Conservation (phyloP, 1,140 invertebrate species). For the Ridgeia piscesae region DNA sequence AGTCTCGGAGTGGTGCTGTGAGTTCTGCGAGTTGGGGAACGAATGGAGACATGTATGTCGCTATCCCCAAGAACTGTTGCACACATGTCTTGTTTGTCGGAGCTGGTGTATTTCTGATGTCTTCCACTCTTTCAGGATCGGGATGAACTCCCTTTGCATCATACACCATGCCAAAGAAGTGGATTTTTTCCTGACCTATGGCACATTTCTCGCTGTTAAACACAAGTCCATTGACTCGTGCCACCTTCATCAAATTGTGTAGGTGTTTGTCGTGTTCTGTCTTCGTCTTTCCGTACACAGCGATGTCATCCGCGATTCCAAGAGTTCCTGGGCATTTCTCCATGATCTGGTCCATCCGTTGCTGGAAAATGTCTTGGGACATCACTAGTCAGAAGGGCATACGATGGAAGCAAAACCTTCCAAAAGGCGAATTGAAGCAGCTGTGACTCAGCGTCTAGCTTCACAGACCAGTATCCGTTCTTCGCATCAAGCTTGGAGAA, state of each 20-base stretch:
- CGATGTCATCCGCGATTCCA: conserved; percentile 49
- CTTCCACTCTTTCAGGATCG: conserved; percentile 53
- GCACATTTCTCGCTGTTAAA: conserved; percentile 51
- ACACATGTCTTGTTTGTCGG: conserved; percentile 33
- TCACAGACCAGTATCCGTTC: conserved; percentile 36
- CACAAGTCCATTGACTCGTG: conserved; percentile 45
- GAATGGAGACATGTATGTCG: conserved; percentile 35
- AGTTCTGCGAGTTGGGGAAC: conserved; percentile 24
- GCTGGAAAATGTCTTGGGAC: conserved; percentile 48
- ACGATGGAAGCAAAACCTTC: conserved; percentile 30
- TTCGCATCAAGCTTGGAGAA: no score
- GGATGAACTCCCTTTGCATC: conserved; percentile 48
- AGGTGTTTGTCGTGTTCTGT: conserved; percentile 16
- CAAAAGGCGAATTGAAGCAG: conserved; percentile 34
- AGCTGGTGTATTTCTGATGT: conserved; percentile 37
- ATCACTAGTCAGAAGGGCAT: conserved; percentile 34
- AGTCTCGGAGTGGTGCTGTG: conserved; percentile 12
- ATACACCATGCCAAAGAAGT: conserved; percentile 42
- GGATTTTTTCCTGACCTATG: background rate
- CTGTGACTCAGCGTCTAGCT: conserved; percentile 36
- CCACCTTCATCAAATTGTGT: conserved; percentile 43
- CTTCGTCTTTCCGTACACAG: conserved; percentile 17
- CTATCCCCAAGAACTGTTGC: conserved; percentile 36
- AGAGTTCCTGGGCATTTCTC: conserved; percentile 46
- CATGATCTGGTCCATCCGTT: conserved; percentile 40